phyloP scores from a whole-genome alignment of 2,888 invertebrate genomes.

The Andrena hattorfiana region DNA sequence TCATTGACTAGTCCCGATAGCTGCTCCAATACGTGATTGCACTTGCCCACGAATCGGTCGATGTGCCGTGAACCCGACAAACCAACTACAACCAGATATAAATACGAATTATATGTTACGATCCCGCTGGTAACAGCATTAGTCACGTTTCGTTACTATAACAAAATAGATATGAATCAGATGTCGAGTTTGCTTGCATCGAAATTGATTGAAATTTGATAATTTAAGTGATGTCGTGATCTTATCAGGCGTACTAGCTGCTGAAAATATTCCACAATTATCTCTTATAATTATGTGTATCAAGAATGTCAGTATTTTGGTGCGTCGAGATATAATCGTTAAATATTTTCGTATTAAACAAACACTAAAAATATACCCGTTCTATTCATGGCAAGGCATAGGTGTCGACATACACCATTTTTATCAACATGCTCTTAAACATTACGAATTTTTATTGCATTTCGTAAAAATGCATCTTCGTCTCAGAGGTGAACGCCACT shows the following conservation, averaged over 20 bases:
- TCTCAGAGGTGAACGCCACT: no score
- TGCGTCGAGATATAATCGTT: background rate
- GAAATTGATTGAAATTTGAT: conserved; percentile 52
- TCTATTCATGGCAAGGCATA: background rate
- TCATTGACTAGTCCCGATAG: conserved; percentile 61
- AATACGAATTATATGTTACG: conserved; percentile 19
- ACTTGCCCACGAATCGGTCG: conserved; percentile 30
- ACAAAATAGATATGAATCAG: conserved; percentile 65
- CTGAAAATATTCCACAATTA: background rate
- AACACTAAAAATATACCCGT: background rate
- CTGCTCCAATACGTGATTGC: conserved; percentile 34
- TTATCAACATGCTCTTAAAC: background rate
- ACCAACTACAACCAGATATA: conserved; percentile 1
- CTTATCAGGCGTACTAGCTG: background rate
- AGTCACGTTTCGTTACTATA: conserved; percentile 55
- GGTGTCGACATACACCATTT: background rate
- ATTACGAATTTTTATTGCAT: no score
- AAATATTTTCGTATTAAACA: background rate
- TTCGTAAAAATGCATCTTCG: no score
- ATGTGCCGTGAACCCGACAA: conserved; percentile 16
- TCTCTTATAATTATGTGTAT: background rate
- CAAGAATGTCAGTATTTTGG: conserved; percentile 30
- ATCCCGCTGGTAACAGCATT: conserved; percentile 41
- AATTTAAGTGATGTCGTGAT: conserved; percentile 35
- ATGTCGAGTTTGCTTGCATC: conserved; percentile 4